phyloP scores from a whole-genome alignment of 2,797 vertebrate genomes.

The Macropodus opercularis region DNA sequence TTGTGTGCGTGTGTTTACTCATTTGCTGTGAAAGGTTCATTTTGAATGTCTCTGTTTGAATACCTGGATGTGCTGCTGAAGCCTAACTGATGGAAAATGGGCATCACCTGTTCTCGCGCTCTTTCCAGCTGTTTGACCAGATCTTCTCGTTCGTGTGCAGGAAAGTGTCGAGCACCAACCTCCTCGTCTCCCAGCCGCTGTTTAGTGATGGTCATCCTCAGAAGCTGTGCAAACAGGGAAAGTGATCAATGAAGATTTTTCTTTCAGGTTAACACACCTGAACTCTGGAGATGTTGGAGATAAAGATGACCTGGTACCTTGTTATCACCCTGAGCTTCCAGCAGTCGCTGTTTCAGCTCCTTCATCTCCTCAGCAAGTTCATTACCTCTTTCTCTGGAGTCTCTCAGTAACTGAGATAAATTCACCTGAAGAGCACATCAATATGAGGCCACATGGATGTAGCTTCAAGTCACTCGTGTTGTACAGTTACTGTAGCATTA shows the following conservation, averaged over 20 bases:
- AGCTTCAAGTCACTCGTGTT: background rate
- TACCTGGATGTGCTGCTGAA: too few species aligned
- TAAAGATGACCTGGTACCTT: constrained; percentile 82
- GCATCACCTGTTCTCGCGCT: constrained; percentile 78
- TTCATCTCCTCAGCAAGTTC: constrained; percentile 91
- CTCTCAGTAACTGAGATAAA: constrained; percentile 89
- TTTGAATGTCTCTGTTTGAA: too few species aligned
- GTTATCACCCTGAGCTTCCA: constrained; percentile 95
- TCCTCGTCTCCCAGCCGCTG: constrained; percentile 97
- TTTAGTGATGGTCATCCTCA: constrained; percentile 97
- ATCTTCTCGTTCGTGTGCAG: constrained; percentile 94
- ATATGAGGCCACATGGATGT: background rate
- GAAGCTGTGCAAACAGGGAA: constrained; percentile 80
- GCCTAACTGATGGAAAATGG: too few species aligned
- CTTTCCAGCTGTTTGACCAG: constrained; percentile 93
- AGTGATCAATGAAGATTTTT: background rate
- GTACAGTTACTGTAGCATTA: background rate
- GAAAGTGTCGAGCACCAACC: constrained; percentile 91
- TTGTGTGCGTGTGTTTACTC: too few species aligned
- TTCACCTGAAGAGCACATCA: constrained; percentile 85
- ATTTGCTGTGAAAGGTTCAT: too few species aligned
- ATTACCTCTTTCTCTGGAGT: constrained; percentile 89
- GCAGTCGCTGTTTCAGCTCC: constrained; percentile 92
- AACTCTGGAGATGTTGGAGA: too few species aligned
- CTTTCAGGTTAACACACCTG: background rate